Conservation (phyloP, 2,797 vertebrate genomes). For the Syngnathus rostellatus region DNA sequence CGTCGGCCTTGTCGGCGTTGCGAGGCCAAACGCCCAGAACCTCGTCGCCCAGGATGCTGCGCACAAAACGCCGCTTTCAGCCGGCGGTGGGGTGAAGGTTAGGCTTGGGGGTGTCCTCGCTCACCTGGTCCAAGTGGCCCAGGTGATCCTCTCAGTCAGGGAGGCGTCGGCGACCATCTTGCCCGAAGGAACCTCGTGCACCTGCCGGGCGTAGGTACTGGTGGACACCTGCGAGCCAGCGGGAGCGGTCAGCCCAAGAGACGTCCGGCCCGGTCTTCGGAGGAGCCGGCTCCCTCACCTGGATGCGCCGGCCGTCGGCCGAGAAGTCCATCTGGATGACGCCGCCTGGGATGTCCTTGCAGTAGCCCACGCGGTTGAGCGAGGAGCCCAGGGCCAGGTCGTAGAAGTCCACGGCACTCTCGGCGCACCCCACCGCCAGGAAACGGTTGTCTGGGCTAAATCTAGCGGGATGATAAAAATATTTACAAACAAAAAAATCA, state of each 20-base stretch:
- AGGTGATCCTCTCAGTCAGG: constrained; percentile 84
- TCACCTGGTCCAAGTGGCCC: constrained; percentile 97
- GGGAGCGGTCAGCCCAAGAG: not conserved
- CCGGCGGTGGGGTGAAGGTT: too few relatives aligned
- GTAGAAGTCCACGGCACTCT: constrained; percentile 90
- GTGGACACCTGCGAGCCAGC: constrained; percentile 76
- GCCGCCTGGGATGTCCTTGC: constrained; percentile 88
- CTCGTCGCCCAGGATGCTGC: constrained; percentile 86
- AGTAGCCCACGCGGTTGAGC: constrained; percentile 88
- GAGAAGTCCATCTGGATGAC: constrained; percentile 94
- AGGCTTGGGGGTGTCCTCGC: not conserved
- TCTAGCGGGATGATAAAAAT: constrained; percentile 46
- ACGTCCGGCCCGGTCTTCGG: not conserved
- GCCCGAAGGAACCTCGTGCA: constrained; percentile 87
- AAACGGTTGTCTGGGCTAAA: constrained; percentile 90
- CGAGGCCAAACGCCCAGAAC: constrained; percentile 92
- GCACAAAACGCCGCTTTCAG: too few relatives aligned
- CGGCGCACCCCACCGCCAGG: constrained; percentile 85
- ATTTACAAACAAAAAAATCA: not conserved
- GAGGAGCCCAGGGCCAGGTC: constrained; percentile 87
- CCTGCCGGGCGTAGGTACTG: constrained; percentile 83
- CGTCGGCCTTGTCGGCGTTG: constrained; percentile 87
- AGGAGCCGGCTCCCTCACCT: constrained; percentile 62
- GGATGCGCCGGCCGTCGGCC: constrained; percentile 84
- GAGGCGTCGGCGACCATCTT: constrained; percentile 75